Percentiles rank a stretch among this genome's conserved stretches.
phyloP scores from a whole-genome alignment of 2,888 invertebrate species.

The Acanthopleura granulata region DNA sequence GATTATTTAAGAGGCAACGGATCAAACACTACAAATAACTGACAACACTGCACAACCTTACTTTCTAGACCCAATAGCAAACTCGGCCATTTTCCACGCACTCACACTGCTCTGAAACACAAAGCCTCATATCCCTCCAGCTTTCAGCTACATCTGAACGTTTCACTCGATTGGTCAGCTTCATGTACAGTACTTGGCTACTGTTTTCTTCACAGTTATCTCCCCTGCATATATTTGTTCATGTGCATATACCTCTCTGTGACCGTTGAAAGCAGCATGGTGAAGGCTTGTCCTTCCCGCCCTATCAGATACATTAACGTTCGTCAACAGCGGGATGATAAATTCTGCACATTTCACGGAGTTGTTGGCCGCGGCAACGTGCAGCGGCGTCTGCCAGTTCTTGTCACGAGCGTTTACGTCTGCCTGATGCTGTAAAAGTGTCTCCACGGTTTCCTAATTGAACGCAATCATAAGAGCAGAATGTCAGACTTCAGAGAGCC shows the following conservation, averaged over 20 bases:
- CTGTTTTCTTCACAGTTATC: too few species aligned
- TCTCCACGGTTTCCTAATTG: constrained; percentile 68
- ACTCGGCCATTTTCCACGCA: too few species aligned
- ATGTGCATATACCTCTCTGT: constrained; percentile 69
- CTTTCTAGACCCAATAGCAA: too few species aligned
- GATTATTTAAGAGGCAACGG: too few species aligned
- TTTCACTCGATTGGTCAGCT: too few species aligned
- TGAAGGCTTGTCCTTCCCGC: constrained; percentile 77
- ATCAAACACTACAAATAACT: too few species aligned
- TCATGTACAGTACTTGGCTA: too few species aligned
- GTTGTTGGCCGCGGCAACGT: constrained; percentile 76
- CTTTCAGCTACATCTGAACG: too few species aligned
- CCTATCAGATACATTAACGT: constrained; percentile 73
- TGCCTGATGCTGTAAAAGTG: constrained; percentile 74
- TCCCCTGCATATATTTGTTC: too few species aligned
- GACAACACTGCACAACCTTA: too few species aligned
- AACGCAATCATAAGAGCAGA: not conserved
- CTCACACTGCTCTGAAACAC: too few species aligned
- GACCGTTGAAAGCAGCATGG: constrained; percentile 77
- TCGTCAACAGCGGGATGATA: constrained; percentile 71
- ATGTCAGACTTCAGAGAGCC: not conserved
- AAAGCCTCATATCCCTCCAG: too few species aligned
- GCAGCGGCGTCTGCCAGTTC: constrained; percentile 77
- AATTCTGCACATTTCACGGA: constrained; percentile 74
- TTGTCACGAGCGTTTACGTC: constrained; percentile 76